Percentiles rank a stretch among this genome's conserved stretches.
These are phyloP conservation scores for Desmodus rotundus DNA, from an alignment of 2,113 vertebrate species.

Conservation along the genomic window DNA sequence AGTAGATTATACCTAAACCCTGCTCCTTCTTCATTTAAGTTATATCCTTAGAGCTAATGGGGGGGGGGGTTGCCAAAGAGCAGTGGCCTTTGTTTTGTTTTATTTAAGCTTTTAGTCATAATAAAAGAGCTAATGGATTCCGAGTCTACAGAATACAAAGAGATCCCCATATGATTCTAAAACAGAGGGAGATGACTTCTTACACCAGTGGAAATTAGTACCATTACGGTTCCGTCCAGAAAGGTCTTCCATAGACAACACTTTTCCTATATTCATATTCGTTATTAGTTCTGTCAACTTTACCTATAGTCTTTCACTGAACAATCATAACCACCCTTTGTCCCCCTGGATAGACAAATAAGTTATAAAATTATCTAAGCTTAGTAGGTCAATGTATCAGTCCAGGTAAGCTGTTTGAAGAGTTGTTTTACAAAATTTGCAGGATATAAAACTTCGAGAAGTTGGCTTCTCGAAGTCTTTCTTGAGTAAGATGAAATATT, in stretches of 20 bases:
- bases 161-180: background rate
- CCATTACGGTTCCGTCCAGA: background rate
- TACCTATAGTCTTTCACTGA: background rate
- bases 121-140: background rate
- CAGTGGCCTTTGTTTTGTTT: background rate
- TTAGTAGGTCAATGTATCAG: background rate
- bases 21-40: background rate
- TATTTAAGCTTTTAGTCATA: background rate
- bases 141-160: background rate
- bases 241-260: background rate
- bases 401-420: background rate
- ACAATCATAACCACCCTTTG: background rate
- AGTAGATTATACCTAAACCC: background rate
- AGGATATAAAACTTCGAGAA: too few relatives aligned
- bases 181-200: background rate
- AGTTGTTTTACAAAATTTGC: background rate
- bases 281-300: background rate
- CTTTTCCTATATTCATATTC: background rate
- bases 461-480: too few relatives aligned
- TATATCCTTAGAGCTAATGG: background rate
- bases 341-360: background rate
- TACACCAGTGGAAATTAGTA: background rate
- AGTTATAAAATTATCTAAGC: background rate
- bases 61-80: background rate
- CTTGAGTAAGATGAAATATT: background rate